Base-by-base conservation (phyloP, 2,113 vertebrate genomes). In the Percopsis transmontana region DNA sequence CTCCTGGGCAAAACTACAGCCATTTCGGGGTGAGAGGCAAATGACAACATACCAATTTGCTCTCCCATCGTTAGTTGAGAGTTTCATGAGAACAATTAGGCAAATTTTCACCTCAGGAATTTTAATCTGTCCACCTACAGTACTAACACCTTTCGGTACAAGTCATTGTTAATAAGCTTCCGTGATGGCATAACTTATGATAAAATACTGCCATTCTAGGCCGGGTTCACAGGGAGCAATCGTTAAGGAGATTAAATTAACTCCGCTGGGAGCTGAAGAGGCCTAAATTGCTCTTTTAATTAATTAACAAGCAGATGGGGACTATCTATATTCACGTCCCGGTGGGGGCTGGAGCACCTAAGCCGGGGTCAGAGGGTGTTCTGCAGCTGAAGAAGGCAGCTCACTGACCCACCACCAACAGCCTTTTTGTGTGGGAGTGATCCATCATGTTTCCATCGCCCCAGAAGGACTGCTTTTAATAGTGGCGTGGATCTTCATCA, bases 261-360 rank as follows among this genome's bases (percentile, higher is more conserved):
- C 51, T 90, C 87, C 62, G 62, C 62, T 19, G 77, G 74, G 83
- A 85, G 77, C 18, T 1, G 11, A 68, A 71, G 9, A 70, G 72
- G 66, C 40, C 66, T 76, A 83, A 89, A 90, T 88, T 85, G 84
- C 83, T 90, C 86, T 77, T 87, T 85, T 82, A 87, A 87, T 87
- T 88, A 78, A 86, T 91, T 91, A 89, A 83, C 77, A 82, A 82
- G 88, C 81, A 85, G 83, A 87, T 88, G 84, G 82, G 64, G 66
- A 75, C 77, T 67, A 77, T 90, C 80, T 79, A 82, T 78, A 72
- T 84, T 72, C 68, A 66, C 51, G 52, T 74, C 77, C 69, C 72
- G 13, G 54, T 62, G 58, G 80, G 74, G 62, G 63, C 70, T 75
- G 65, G 21, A 64, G 73, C 65, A 66, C 74, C 70, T 66, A 81